A percentile compares a stretch with the other conserved stretches of the same genome.
phyloP scores from a whole-genome alignment of 2,113 vertebrate species.

The Bujurquina vittata region DNA sequence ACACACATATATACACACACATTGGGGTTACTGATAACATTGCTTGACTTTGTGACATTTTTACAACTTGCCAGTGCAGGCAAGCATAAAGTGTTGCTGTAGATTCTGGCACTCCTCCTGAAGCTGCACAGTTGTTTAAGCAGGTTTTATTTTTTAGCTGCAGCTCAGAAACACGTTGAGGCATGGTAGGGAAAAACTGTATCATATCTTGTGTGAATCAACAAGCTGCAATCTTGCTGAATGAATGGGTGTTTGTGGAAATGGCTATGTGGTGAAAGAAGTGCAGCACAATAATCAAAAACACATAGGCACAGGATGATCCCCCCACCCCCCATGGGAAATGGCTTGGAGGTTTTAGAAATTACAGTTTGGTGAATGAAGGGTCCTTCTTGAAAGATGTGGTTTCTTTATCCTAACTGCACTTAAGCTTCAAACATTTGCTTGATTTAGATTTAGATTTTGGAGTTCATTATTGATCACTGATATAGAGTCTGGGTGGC shows the following conservation, averaged over 20 bases:
- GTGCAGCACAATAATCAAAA: conserved; percentile 36
- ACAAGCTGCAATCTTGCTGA: conserved; percentile 25
- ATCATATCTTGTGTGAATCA: conserved; percentile 31
- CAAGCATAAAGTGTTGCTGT: background rate
- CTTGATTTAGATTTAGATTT: conserved; percentile 34
- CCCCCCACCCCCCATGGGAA: conserved; percentile 24
- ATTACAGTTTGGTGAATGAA: conserved; percentile 43
- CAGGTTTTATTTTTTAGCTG: background rate
- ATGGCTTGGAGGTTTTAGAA: conserved; percentile 33
- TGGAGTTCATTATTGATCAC: conserved; percentile 5
- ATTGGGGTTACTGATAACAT: background rate
- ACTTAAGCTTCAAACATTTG: conserved; percentile 24
- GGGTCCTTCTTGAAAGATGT: conserved; percentile 29
- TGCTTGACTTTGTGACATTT: background rate
- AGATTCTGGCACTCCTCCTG: background rate
- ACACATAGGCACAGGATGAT: conserved; percentile 26
- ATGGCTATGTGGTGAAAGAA: conserved; percentile 33
- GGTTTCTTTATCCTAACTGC: conserved; percentile 20
- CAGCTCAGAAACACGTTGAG: conserved; percentile 8
- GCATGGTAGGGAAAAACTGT: conserved; percentile 41
- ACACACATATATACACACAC: too few species aligned
- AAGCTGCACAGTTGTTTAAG: background rate
- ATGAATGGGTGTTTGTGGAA: conserved; percentile 12
- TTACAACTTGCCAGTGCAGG: background rate
- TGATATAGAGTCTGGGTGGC: conserved; percentile 33